Conservation (phyloP, 2,113 vertebrate species). For the Nothobranchius kuhntae region DNA sequence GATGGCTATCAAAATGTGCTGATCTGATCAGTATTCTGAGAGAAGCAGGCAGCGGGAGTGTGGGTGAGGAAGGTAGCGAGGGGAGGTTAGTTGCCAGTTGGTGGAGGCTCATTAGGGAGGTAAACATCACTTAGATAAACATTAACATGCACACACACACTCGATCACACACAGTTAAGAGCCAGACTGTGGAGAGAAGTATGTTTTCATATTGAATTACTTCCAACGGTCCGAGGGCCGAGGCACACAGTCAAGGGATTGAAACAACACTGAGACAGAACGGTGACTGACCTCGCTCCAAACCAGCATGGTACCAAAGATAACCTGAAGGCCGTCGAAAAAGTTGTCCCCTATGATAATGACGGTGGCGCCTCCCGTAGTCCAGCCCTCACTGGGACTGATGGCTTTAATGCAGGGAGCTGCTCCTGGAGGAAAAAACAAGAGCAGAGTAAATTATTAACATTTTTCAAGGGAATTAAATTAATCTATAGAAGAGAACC, state of each 20-base stretch:
- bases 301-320: constrained; percentile 81
- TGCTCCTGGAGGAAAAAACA: constrained; percentile 50
- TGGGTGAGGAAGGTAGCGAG: constrained; percentile 36
- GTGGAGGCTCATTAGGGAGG: constrained; percentile 59
- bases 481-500: constrained; percentile 6
- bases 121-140: constrained; percentile 59
- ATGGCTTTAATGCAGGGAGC: constrained; percentile 83
- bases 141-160: constrained; percentile 51
- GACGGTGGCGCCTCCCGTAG: constrained; percentile 81
- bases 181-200: constrained; percentile 52
- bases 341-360: constrained; percentile 85
- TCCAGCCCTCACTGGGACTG: constrained; percentile 82
- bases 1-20: constrained; percentile 56
- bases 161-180: constrained; percentile 55
- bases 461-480: neutral
- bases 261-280: constrained; percentile 43
- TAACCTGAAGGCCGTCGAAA: constrained; percentile 82
- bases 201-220: constrained; percentile 65
- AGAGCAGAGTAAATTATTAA: neutral
- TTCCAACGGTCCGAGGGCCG: constrained; percentile 43
- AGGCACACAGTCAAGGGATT: constrained; percentile 38
- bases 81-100: constrained; percentile 33
- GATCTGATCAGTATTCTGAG: constrained; percentile 60
- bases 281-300: constrained; percentile 79
- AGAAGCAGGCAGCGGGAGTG: constrained; percentile 43